A percentile compares a stretch with the other conserved stretches of the same genome.
Evolutionary conservation across 2,888 invertebrate species (phyloP).

Genomic region (Drosophila borborema): DNA sequence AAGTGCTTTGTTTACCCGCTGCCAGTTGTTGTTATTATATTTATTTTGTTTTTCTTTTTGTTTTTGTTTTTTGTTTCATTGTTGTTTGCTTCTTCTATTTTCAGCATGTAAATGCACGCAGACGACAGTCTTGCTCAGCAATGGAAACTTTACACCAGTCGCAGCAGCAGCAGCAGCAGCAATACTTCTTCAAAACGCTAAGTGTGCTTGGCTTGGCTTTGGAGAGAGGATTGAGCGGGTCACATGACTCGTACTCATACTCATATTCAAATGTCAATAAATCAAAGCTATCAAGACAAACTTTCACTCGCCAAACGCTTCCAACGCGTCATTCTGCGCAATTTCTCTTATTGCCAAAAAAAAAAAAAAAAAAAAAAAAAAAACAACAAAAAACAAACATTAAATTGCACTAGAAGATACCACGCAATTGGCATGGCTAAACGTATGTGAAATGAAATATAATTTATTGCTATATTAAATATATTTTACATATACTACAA

Average conservation of each 20-base stretch:
- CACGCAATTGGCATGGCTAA: background rate
- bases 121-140: conserved; percentile 37
- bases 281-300: conserved; percentile 36
- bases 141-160: conserved; percentile 28
- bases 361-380: background rate
- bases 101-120: conserved; percentile 33
- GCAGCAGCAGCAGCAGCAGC: background rate
- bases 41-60: too few relatives aligned
- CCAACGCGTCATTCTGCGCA: background rate
- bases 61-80: background rate
- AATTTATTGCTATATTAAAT: background rate
- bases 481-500: too few relatives aligned
- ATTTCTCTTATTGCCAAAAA: conserved; percentile 8
- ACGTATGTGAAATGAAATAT: background rate
- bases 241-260: conserved; percentile 37
- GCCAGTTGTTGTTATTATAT: conserved; percentile 25
- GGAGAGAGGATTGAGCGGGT: background rate
- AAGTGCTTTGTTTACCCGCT: conserved; percentile 36
- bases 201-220: background rate
- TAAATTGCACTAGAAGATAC: background rate
- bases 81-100: background rate
- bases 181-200: too few relatives aligned
- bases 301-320: conserved; percentile 37
- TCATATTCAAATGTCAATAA: conserved; percentile 31
- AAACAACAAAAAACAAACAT: too few relatives aligned